Evolutionary conservation across 2,888 invertebrate genomes (phyloP).

Genomic region (Hemicrepidius hirtus): DNA sequence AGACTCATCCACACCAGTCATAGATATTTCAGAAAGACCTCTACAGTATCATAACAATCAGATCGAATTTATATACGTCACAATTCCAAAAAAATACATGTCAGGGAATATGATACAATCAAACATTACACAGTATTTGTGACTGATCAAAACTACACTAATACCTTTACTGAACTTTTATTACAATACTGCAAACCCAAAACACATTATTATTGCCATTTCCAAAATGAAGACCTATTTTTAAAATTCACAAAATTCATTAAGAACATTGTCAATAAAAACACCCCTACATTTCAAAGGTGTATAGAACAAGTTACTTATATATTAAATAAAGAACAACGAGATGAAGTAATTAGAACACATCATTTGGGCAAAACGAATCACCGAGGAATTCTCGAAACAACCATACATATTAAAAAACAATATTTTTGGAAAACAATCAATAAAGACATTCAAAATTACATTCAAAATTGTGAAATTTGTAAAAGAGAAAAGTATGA

Average conservation of each 20-base stretch:
- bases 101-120: background rate
- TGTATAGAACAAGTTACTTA: background rate
- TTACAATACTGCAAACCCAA: conserved; percentile 3
- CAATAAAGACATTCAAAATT: no score
- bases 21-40: conserved; percentile 17
- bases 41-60: conserved; percentile 14
- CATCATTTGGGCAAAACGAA: background rate
- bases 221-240: conserved; percentile 2
- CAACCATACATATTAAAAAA: background rate
- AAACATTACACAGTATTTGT: conserved; percentile 1
- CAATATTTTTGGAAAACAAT: background rate
- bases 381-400: background rate
- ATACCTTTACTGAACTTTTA: conserved; percentile 5
- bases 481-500: background rate
- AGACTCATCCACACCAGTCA: conserved; percentile 12
- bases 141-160: background rate
- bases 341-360: background rate
- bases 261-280: background rate
- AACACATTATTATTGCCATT: no score
- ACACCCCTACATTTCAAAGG: background rate
- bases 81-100: conserved; percentile 1
- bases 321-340: background rate
- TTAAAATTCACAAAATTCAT: conserved; percentile 2
- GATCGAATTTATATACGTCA: conserved; percentile 1
- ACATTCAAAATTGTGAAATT: background rate